These are phyloP conservation scores for Rhamphomyia laevipes DNA, from an alignment of 2,888 invertebrate species.

Conservation along the genomic window DNA sequence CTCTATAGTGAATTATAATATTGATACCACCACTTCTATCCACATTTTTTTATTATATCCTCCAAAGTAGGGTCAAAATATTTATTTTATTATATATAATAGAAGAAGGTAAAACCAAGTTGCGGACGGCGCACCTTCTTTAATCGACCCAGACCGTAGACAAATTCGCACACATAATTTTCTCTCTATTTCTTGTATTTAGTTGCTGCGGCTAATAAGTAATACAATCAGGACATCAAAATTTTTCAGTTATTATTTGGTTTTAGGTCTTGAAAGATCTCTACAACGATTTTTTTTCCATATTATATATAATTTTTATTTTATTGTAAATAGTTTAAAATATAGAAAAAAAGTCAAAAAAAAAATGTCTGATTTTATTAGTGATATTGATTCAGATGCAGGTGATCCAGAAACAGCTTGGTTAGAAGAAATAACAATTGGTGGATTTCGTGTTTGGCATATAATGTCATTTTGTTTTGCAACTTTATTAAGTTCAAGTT, in stretches of 20 bases:
- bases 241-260: background rate
- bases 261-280: background rate
- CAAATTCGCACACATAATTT: conserved; percentile 4
- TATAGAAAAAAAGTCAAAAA: background rate
- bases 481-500: conserved; percentile 51
- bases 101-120: too few relatives aligned
- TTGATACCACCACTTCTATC: too few relatives aligned
- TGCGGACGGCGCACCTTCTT: conserved; percentile 16
- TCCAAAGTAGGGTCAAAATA: too few relatives aligned
- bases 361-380: conserved; percentile 20
- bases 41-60: too few relatives aligned
- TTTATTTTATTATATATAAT: too few relatives aligned
- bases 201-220: background rate
- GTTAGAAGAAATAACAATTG: conserved; percentile 58
- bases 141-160: conserved; percentile 16
- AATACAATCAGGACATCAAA: background rate
- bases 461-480: conserved; percentile 59
- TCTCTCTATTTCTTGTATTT: too few relatives aligned
- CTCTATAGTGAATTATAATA: too few relatives aligned
- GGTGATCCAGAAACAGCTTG: conserved; percentile 47
- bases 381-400: conserved; percentile 23
- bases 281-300: too few relatives aligned
- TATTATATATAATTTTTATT: too few relatives aligned
- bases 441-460: conserved; percentile 71
- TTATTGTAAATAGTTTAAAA: background rate